These are phyloP conservation scores for Ecliptopera silaceata DNA, from an alignment of 2,888 invertebrate species.

Conservation along the genomic window DNA sequence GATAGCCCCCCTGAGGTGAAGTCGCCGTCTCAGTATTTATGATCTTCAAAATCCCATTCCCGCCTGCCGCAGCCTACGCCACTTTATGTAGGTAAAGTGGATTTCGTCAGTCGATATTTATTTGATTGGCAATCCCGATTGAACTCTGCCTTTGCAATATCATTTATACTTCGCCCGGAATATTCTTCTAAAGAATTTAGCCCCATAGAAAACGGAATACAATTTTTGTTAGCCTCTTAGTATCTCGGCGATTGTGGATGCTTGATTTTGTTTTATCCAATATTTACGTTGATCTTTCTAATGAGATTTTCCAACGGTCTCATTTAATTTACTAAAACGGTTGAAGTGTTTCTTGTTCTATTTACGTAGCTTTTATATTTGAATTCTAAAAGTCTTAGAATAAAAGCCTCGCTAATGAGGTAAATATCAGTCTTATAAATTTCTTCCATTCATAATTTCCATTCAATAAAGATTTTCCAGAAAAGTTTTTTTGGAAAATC, in stretches of 20 bases:
- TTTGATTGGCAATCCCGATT: slow-evolving; percentile 50
- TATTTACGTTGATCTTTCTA: slow-evolving; percentile 8
- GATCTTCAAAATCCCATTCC: slow-evolving; percentile 46
- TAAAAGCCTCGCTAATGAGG: too few species aligned
- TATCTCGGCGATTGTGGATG: slow-evolving; percentile 17
- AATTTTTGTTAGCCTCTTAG: slow-evolving; percentile 29
- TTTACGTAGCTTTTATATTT: too few species aligned
- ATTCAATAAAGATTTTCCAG: too few species aligned
- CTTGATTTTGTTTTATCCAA: slow-evolving; percentile 12
- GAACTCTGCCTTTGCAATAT: slow-evolving; percentile 42
- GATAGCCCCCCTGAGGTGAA: too few species aligned
- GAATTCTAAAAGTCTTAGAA: too few species aligned
- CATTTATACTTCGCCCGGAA: slow-evolving; percentile 34
- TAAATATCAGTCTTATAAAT: too few species aligned
- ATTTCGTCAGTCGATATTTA: slow-evolving; percentile 48
- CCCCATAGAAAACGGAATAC: slow-evolving; percentile 30
- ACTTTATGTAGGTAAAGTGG: slow-evolving; percentile 42
- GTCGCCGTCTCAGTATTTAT: slow-evolving; percentile 40
- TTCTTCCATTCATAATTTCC: too few species aligned
- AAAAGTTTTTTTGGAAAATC: too few species aligned
- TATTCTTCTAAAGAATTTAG: slow-evolving; percentile 27
- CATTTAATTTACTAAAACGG: background rate
- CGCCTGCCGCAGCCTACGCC: slow-evolving; percentile 34
- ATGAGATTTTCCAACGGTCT: background rate
- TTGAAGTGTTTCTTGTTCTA: background rate